Evolutionary conservation across 2,888 invertebrate genomes (phyloP), one percentile per base, ranked within the genome.

Genomic region (Drosophila diplacantha): DNA sequence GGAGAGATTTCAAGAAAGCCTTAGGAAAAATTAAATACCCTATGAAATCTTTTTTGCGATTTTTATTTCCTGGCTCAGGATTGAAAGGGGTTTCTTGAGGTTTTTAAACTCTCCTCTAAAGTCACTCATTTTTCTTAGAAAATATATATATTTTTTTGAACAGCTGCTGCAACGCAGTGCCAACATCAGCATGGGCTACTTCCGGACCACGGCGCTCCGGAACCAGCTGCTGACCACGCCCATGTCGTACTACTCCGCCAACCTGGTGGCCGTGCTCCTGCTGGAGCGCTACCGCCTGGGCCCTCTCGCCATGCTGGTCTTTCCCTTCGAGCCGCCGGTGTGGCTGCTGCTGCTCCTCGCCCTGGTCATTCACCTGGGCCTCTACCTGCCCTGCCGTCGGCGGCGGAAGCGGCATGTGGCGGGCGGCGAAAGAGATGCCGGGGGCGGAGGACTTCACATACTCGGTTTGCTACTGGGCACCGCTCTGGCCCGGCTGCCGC

Each of bases 111-210:
- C n/a, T 20, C 20, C 22, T 22, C 3, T 4, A 22, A 22, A 4
- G 22, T 1, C 22, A 22, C 3, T 22, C 3, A 5, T 4, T 24
- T 24, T 6, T 24, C 7, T 24, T 8, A 2, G 24, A 24, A 4
- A 11, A 4, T 11, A 29, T 5, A 31, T 31, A 31, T 39, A n/a
- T 34, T 7, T 35, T 16, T 9, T 37, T 12, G 12, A n/a, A 8
- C 20, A 81, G 81, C 39, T 78, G 3, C 35, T 66, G 6, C 29
- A 64, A 7, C 67, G 50, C 1, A 51, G 24, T 5, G 72, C 54
- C 5, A 72, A 80, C 46, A 34, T 85, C 3, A 85, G 76, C 39
- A 39, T 85, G 26, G 85, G 85, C 1, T 77, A 72, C 18, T 85
- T 84, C 49, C 71, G 77, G 0, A 74, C 61, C 31, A 74, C 75